These are phyloP conservation scores for Platycheirus albimanus DNA, from an alignment of 2,888 invertebrate genomes.

Conservation along the genomic window DNA sequence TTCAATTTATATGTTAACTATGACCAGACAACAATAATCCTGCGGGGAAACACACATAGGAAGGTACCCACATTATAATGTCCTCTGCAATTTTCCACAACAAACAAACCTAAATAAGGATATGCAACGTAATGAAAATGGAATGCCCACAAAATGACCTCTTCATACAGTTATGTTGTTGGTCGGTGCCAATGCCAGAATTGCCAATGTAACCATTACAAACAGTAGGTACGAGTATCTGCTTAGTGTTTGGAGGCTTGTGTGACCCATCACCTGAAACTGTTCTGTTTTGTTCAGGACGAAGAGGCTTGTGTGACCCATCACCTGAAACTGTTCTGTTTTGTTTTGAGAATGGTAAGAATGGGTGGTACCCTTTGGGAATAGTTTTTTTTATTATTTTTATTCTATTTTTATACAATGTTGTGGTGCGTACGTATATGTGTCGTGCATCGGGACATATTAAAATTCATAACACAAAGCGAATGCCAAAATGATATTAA, in stretches of 20 bases:
- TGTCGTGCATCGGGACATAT: slow-evolving; percentile 12
- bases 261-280: not conserved
- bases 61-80: slow-evolving; percentile 23
- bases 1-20: slow-evolving; percentile 66
- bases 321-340: too few relatives aligned
- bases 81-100: slow-evolving; percentile 46
- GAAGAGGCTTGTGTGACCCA: too few relatives aligned
- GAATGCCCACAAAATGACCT: slow-evolving; percentile 27
- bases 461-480: slow-evolving; percentile 32
- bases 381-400: not conserved
- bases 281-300: not conserved
- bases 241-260: not conserved
- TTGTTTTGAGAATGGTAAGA: too few relatives aligned
- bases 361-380: not conserved
- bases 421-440: not conserved
- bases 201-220: not conserved
- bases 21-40: slow-evolving; percentile 55
- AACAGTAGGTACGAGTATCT: too few relatives aligned
- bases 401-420: not conserved
- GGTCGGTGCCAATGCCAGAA: not conserved
- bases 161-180: not conserved
- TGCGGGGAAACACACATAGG: too few relatives aligned
- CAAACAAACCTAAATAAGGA: slow-evolving; percentile 37
- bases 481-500: slow-evolving; percentile 20
- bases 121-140: slow-evolving; percentile 32